Conservation (phyloP, 2,888 invertebrate species). For the Norana najaformis region DNA sequence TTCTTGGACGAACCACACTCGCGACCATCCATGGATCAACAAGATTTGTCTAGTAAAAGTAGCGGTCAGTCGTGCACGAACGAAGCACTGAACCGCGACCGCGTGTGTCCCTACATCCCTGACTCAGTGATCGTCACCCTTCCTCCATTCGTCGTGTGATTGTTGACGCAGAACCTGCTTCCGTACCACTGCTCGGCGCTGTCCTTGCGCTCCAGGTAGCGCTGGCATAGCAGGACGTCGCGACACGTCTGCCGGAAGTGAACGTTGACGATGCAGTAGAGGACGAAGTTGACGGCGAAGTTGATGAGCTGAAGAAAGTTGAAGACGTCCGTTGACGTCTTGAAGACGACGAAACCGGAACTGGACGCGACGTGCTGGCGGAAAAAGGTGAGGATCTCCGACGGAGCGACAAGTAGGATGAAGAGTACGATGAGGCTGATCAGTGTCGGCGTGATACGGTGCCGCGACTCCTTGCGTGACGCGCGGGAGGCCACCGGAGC, state of each 20-base stretch:
- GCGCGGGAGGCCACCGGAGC: neutral
- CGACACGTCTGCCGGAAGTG: slow-evolving; percentile 73
- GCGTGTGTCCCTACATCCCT: neutral
- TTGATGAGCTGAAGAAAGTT: slow-evolving; percentile 59
- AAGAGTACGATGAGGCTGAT: slow-evolving; percentile 60
- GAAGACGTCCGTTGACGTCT: slow-evolving; percentile 44
- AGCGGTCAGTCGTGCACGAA: too few relatives aligned
- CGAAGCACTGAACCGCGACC: neutral
- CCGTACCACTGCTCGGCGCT: slow-evolving; percentile 18
- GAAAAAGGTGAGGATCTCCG: slow-evolving; percentile 50
- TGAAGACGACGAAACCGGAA: slow-evolving; percentile 6
- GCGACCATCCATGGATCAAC: too few relatives aligned
- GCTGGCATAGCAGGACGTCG: slow-evolving; percentile 41
- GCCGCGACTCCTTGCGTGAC: slow-evolving; percentile 42
- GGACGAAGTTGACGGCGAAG: slow-evolving; percentile 73
- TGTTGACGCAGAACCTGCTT: neutral
- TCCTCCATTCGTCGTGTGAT: neutral
- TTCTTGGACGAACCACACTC: too few relatives aligned
- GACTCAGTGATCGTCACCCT: neutral
- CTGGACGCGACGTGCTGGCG: slow-evolving; percentile 17
- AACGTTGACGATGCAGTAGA: slow-evolving; percentile 77
- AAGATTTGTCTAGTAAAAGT: too few relatives aligned
- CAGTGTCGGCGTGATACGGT: slow-evolving; percentile 56
- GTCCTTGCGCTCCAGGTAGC: slow-evolving; percentile 21
- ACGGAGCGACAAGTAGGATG: slow-evolving; percentile 57